These are phyloP conservation scores for Apamea sordens DNA, from an alignment of 2,888 invertebrate genomes.

Conservation along the genomic window DNA sequence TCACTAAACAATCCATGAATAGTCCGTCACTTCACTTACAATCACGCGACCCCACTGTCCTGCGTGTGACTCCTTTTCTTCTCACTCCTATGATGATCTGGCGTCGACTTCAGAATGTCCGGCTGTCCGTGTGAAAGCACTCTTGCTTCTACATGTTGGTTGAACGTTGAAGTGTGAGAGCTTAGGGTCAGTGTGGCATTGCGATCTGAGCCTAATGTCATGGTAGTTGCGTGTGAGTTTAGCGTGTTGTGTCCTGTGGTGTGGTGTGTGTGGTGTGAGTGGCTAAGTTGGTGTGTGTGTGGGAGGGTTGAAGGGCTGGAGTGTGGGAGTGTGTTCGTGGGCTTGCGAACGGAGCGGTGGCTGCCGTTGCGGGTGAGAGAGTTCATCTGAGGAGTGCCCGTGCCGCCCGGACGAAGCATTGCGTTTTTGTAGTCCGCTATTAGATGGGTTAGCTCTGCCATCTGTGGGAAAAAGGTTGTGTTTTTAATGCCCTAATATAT, in stretches of 20 bases:
- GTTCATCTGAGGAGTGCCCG: conserved; percentile 95
- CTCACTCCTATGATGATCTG: conserved; percentile 92
- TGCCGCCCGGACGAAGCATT: conserved; percentile 93
- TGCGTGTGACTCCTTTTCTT: conserved; percentile 85
- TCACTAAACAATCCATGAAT: conserved; percentile 57
- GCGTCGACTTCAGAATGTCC: conserved; percentile 96
- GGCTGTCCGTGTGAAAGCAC: conserved; percentile 92
- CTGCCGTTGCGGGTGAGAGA: conserved; percentile 93
- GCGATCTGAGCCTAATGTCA: conserved; percentile 84
- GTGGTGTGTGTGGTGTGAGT: conserved; percentile 78
- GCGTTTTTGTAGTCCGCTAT: conserved; percentile 99
- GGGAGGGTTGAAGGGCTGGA: conserved; percentile 86
- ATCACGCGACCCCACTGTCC: conserved; percentile 87
- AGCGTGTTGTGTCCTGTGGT: conserved; percentile 90
- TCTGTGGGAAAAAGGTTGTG: conserved; percentile 85
- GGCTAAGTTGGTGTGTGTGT: conserved; percentile 76
- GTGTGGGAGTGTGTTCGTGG: conserved; percentile 82
- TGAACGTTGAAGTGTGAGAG: conserved; percentile 83
- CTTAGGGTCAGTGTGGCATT: conserved; percentile 83
- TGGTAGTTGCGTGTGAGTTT: conserved; percentile 90
- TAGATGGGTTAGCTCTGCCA: conserved; percentile 96
- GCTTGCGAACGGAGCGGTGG: conserved; percentile 91
- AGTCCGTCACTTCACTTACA: conserved; percentile 46
- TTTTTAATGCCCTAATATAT: background rate
- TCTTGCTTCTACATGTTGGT: conserved; percentile 76